A percentile compares a stretch with the other conserved stretches of the same genome.
Conservation (phyloP, 2,797 vertebrate species). For the Pangasius djambal region DNA sequence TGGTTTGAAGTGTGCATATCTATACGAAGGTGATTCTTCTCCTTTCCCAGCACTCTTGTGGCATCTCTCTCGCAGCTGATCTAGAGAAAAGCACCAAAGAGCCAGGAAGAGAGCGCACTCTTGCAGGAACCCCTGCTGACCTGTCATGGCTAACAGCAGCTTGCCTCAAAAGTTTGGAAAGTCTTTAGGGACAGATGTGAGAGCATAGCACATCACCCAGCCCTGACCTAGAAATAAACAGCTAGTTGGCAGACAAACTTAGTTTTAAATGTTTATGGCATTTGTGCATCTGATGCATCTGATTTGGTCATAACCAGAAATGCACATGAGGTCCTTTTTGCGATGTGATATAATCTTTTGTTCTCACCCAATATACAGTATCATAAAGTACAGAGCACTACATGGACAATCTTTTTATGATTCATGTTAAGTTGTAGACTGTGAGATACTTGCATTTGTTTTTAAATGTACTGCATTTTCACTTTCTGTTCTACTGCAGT, state of each 20-base stretch:
- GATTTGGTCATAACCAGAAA: neutral
- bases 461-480: neutral
- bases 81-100: slow-evolving; percentile 16
- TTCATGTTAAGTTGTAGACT: neutral
- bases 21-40: neutral
- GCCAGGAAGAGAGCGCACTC: neutral
- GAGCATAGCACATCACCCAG: slow-evolving; percentile 24
- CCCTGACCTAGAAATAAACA: slow-evolving; percentile 44
- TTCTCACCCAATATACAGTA: neutral
- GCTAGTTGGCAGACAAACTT: neutral
- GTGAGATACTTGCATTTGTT: neutral
- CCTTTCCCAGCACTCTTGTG: neutral
- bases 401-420: neutral
- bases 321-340: neutral
- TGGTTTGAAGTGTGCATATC: slow-evolving; percentile 21
- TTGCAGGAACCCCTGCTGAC: slow-evolving; percentile 34
- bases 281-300: neutral
- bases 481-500: neutral
- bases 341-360: neutral
- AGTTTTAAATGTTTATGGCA: slow-evolving; percentile 6
- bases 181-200: slow-evolving; percentile 43
- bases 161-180: slow-evolving; percentile 18
- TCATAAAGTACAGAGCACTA: neutral
- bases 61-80: neutral
- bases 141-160: slow-evolving; percentile 37